Conservation (phyloP, 92 coral and sea anemone species). For the Chrysogorgia sp. region DNA sequence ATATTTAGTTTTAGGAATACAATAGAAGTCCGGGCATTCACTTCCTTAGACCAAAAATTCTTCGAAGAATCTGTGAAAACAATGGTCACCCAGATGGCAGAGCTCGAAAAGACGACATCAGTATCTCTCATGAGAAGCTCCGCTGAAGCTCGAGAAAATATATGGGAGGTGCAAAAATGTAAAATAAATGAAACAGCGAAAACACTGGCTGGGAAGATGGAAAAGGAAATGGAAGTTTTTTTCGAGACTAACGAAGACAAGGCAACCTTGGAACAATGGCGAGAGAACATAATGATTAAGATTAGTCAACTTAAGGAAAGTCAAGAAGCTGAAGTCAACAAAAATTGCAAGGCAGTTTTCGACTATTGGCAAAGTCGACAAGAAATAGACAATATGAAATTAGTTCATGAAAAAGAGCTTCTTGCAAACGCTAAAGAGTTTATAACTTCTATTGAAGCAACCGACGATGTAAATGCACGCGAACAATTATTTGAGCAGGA, state of each 20-base stretch:
- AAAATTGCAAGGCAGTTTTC: neutral
- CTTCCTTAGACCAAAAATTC: constrained; percentile 19
- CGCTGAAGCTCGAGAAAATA: neutral
- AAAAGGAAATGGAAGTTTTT: constrained; percentile 3
- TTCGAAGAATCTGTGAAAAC: constrained; percentile 4
- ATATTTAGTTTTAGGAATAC: constrained; percentile 35
- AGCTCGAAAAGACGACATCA: neutral
- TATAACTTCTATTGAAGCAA: neutral
- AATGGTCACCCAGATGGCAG: constrained; percentile 19
- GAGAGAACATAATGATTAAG: neutral
- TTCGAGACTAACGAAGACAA: constrained; percentile 26
- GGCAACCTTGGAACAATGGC: constrained; percentile 23
- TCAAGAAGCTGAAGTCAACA: neutral
- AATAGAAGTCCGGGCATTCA: constrained; percentile 18
- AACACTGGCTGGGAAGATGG: neutral
- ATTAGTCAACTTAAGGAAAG: neutral
- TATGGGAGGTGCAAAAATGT: neutral
- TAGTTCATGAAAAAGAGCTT: neutral
- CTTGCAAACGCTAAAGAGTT: constrained; percentile 8
- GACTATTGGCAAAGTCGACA: constrained; percentile 5
- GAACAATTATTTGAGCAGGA: neutral
- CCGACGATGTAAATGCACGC: neutral
- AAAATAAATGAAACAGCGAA: neutral
- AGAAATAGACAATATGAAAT: constrained; percentile 4
- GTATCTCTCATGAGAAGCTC: constrained; percentile 10